Percentiles rank a stretch among this genome's conserved stretches.
These are phyloP conservation scores for Cremastinae sp. DNA, from an alignment of 2,888 invertebrate species.

Conservation along the genomic window DNA sequence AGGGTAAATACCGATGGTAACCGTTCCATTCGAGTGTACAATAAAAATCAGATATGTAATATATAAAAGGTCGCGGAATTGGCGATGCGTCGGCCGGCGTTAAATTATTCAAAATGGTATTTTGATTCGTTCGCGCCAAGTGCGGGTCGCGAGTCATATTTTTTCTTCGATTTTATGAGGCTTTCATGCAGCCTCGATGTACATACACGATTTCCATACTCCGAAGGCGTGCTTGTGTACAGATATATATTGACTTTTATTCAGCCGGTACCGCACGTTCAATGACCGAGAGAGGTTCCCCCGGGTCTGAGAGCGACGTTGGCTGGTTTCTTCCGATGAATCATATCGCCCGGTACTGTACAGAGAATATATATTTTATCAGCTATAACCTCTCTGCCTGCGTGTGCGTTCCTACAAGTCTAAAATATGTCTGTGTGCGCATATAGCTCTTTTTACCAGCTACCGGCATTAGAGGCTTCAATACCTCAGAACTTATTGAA, in stretches of 20 bases:
- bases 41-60: constrained; percentile 31
- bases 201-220: constrained; percentile 18
- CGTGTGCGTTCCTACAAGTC: constrained; percentile 1
- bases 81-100: constrained; percentile 31
- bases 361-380: constrained; percentile 46
- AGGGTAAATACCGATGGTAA: constrained; percentile 26
- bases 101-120: constrained; percentile 55
- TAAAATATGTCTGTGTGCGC: background rate
- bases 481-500: constrained; percentile 62
- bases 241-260: constrained; percentile 41
- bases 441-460: background rate
- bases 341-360: constrained; percentile 51
- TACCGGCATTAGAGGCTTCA: constrained; percentile 43
- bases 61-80: constrained; percentile 34
- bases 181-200: constrained; percentile 35
- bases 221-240: background rate
- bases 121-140: constrained; percentile 34
- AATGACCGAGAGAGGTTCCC: constrained; percentile 47
- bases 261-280: constrained; percentile 53
- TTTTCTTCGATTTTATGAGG: constrained; percentile 26
- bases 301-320: constrained; percentile 33
- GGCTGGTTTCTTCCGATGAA: constrained; percentile 58
- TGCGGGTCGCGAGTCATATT: constrained; percentile 29
- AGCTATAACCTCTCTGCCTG: constrained; percentile 22
- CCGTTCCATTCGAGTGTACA: constrained; percentile 33